A percentile compares a stretch with the other conserved stretches of the same genome.
phyloP scores from a whole-genome alignment of 2,888 invertebrate species.

The Cerceris rybyensis region DNA sequence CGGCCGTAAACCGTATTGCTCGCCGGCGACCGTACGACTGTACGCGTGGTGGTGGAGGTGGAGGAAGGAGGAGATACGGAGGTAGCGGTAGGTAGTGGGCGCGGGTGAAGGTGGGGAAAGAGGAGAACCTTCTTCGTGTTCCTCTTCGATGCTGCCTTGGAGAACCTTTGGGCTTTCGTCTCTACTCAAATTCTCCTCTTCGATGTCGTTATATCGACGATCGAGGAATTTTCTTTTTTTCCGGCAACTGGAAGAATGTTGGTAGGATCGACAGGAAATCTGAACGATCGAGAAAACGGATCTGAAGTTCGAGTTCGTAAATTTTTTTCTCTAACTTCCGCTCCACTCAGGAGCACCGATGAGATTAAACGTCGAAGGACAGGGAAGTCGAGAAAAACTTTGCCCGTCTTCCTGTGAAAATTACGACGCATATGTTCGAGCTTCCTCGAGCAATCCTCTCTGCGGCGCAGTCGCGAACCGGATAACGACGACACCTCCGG shows the following conservation, averaged over 20 bases:
- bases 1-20: slow-evolving; percentile 69
- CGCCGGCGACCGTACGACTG: slow-evolving; percentile 70
- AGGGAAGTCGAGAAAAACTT: neutral
- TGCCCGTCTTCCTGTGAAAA: neutral
- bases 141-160: slow-evolving; percentile 60
- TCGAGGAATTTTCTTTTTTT: slow-evolving; percentile 21
- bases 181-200: slow-evolving; percentile 42
- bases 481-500: neutral
- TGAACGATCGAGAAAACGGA: too few relatives aligned
- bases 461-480: neutral
- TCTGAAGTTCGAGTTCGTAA: too few relatives aligned
- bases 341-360: neutral
- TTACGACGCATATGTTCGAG: neutral
- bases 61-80: slow-evolving; percentile 57
- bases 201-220: neutral
- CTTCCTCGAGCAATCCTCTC: neutral
- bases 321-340: too few relatives aligned
- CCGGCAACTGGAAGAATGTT: slow-evolving; percentile 28
- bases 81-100: slow-evolving; percentile 48
- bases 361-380: slow-evolving; percentile 1
- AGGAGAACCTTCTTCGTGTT: slow-evolving; percentile 61
- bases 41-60: slow-evolving; percentile 65
- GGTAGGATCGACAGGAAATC: slow-evolving; percentile 1
- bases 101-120: slow-evolving; percentile 45
- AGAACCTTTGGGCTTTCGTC: slow-evolving; percentile 38